A percentile compares a stretch with the other conserved stretches of the same genome.
These are phyloP conservation scores for Tachina grossa DNA, from an alignment of 2,888 invertebrate species.

Conservation along the genomic window DNA sequence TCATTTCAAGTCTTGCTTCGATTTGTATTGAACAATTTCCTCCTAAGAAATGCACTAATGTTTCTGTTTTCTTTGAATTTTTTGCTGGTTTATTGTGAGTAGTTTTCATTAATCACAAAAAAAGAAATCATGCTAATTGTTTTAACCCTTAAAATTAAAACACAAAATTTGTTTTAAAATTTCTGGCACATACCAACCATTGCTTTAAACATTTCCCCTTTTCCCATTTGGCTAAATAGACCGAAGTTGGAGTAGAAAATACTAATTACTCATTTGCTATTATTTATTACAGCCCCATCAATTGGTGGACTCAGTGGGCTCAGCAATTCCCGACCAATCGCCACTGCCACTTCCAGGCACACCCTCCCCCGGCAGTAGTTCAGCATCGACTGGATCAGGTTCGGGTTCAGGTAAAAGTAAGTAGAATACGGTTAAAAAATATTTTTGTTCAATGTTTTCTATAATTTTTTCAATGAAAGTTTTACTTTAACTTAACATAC, in stretches of 20 bases:
- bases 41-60: slow-evolving; percentile 51
- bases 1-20: neutral
- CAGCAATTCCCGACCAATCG: slow-evolving; percentile 85
- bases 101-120: slow-evolving; percentile 41
- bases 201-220: slow-evolving; percentile 54
- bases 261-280: slow-evolving; percentile 55
- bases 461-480: too few species aligned
- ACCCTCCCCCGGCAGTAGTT: slow-evolving; percentile 93
- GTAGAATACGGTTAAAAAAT: slow-evolving; percentile 50
- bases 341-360: slow-evolving; percentile 88
- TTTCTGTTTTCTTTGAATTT: slow-evolving; percentile 26
- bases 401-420: slow-evolving; percentile 85
- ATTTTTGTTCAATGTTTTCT: too few species aligned
- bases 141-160: slow-evolving; percentile 24
- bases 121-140: neutral
- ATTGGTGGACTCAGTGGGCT: slow-evolving; percentile 85
- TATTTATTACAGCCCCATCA: slow-evolving; percentile 81
- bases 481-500: too few species aligned
- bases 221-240: slow-evolving; percentile 51
- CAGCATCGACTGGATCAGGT: slow-evolving; percentile 91
- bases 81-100: slow-evolving; percentile 50
- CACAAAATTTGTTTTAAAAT: slow-evolving; percentile 23
- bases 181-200: slow-evolving; percentile 53
- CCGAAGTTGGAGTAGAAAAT: neutral
- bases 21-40: slow-evolving; percentile 13